Evolutionary conservation across 2,888 invertebrate species (phyloP).

Genomic region (Chrysotoxum bicinctum): DNA sequence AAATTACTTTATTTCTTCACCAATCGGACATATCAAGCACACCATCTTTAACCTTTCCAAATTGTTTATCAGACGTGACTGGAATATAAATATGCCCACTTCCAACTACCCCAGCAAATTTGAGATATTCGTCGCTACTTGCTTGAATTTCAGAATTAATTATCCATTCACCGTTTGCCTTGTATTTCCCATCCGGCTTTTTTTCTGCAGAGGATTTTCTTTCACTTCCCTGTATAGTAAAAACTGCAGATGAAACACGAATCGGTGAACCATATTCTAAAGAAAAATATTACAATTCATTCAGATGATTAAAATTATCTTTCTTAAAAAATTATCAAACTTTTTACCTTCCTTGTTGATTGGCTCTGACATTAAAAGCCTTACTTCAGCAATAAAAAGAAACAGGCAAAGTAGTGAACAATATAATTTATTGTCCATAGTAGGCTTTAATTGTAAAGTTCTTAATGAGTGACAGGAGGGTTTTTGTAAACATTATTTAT

Average conservation of each 20-base stretch:
- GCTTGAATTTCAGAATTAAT: background rate
- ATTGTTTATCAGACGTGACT: background rate
- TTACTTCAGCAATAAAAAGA: background rate
- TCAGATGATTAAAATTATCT: background rate
- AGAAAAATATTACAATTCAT: background rate
- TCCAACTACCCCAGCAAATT: constrained; percentile 43
- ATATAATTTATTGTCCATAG: background rate
- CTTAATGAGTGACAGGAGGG: background rate
- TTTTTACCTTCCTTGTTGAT: background rate
- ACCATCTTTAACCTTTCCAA: constrained; percentile 15
- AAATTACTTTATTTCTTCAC: background rate
- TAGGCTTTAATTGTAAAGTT: background rate
- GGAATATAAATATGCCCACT: constrained; percentile 53
- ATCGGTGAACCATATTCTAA: constrained; percentile 36
- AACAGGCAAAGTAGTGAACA: background rate
- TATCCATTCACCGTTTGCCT: constrained; percentile 19
- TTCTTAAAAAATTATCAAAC: background rate
- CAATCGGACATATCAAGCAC: background rate
- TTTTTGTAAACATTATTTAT: background rate
- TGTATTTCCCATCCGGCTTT: background rate
- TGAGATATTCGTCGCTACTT: background rate
- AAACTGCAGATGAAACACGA: constrained; percentile 32
- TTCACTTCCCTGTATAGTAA: constrained; percentile 9
- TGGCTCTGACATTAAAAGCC: background rate
- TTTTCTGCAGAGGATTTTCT: background rate